Evolutionary conservation across 1,140 invertebrate genomes (phyloP).

Genomic region (Pseudomyrmex cubaensis): DNA sequence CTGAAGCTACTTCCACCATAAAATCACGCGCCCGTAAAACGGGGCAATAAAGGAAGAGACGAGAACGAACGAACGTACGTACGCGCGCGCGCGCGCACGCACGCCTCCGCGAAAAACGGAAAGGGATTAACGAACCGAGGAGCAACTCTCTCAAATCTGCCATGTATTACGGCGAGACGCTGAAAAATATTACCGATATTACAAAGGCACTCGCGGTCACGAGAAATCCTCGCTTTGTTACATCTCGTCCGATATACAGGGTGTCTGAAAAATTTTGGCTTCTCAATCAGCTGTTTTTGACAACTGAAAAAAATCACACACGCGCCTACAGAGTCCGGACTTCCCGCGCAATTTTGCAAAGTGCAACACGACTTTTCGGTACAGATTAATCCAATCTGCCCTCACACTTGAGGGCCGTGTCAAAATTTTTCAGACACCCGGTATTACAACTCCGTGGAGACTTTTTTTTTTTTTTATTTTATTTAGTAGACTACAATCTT

Average conservation of each 20-base stretch:
- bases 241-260: background rate
- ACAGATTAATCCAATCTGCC: no score
- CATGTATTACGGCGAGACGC: background rate
- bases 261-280: background rate
- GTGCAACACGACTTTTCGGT: no score
- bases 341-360: no score
- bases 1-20: slow-evolving; percentile 42
- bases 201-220: background rate
- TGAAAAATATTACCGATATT: background rate
- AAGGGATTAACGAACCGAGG: slow-evolving; percentile 21
- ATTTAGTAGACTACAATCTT: background rate
- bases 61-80: background rate
- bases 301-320: no score
- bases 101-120: slow-evolving; percentile 13
- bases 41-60: slow-evolving; percentile 45
- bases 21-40: slow-evolving; percentile 53
- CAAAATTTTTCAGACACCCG: no score
- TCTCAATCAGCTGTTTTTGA: no score
- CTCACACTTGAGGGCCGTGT: no score
- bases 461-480: no score
- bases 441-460: no score
- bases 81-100: background rate
- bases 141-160: slow-evolving; percentile 12
- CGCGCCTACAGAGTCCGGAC: no score
- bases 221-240: background rate